These are phyloP conservation scores for Acronicta psi DNA, from an alignment of 2,888 invertebrate species.

Conservation along the genomic window DNA sequence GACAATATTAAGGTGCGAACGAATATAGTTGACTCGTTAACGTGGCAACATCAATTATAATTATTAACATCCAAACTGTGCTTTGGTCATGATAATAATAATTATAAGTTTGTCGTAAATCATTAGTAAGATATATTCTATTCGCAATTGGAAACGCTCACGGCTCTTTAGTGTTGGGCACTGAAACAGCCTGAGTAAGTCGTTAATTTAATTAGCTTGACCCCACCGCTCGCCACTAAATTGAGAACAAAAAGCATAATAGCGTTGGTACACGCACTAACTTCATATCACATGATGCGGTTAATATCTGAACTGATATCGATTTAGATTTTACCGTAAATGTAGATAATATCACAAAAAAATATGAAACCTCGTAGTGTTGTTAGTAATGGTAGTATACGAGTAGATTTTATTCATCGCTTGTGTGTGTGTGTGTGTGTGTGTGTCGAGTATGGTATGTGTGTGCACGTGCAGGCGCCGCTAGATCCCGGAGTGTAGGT, in stretches of 20 bases:
- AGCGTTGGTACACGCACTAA: not conserved
- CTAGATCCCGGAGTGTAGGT: constrained; percentile 68
- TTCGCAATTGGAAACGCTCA: too few relatives aligned
- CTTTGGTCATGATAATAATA: not conserved
- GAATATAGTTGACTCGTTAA: not conserved
- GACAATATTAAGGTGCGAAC: constrained; percentile 13
- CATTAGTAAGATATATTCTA: too few relatives aligned
- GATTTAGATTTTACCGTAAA: not conserved
- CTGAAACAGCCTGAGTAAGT: too few relatives aligned
- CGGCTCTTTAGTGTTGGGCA: not conserved
- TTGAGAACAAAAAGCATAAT: too few relatives aligned
- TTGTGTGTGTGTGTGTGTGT: not conserved
- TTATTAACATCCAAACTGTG: constrained; percentile 2
- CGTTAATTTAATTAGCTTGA: too few relatives aligned
- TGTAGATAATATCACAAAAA: not conserved
- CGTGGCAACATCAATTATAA: constrained; percentile 2
- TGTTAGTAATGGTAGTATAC: not conserved
- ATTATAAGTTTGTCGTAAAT: not conserved
- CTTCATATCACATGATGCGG: not conserved
- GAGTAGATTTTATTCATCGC: constrained; percentile 5
- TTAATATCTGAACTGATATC: not conserved
- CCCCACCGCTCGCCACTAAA: too few relatives aligned
- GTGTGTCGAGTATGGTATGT: not conserved
- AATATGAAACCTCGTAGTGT: not conserved
- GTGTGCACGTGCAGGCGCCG: not conserved